Evolutionary conservation across 2,888 invertebrate genomes (phyloP), one percentile per base, ranked within the genome.

Genomic region (Amphipoea lucens): DNA sequence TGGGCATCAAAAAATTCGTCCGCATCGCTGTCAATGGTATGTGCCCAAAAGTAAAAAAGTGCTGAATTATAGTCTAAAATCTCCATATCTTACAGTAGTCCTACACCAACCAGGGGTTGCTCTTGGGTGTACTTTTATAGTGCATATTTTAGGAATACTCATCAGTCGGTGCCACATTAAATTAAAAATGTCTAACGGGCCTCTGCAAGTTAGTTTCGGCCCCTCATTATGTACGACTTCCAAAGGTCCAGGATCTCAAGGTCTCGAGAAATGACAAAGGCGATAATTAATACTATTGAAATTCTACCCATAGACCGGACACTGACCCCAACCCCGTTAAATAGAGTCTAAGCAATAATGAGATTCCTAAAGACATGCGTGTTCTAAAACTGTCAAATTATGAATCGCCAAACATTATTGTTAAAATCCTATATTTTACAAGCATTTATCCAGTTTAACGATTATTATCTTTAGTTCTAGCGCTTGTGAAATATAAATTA

Each of bases 401-500:
- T 65, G 11, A 70, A 48, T n/a, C 23, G n/a, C 42, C 42, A 63
- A 62, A 68, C 14, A 68, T 75, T 42, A 45, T 60, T 69, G 36
- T 72, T 77, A 74, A 70, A 72, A 51, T 57, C 17, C 4, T 23
- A 65, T 76, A 73, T 74, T 83, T 74, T 57, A 78, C 36, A 40
- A 83, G 62, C 20, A 48, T 79, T 79, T 20, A 40, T 82, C 9
- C 57, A 74, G 57, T 70, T 79, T 78, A 42, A 76, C 72, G 42
- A 74, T 80, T 78, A 72, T 63, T 79, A 76, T 54, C 60, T 78
- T 78, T 57, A 79, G 23, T 76, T 74, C 69, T 80, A 70, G 67
- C 45, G 40, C 78, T 78, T 84, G 42, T 60, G 65, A 76, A 75
- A 80, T 76, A 81, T 85, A 84, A 84, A 86, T 88, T 69, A 81